Base-by-base conservation (phyloP, 2,888 invertebrate species). In the Furcula furcula region DNA sequence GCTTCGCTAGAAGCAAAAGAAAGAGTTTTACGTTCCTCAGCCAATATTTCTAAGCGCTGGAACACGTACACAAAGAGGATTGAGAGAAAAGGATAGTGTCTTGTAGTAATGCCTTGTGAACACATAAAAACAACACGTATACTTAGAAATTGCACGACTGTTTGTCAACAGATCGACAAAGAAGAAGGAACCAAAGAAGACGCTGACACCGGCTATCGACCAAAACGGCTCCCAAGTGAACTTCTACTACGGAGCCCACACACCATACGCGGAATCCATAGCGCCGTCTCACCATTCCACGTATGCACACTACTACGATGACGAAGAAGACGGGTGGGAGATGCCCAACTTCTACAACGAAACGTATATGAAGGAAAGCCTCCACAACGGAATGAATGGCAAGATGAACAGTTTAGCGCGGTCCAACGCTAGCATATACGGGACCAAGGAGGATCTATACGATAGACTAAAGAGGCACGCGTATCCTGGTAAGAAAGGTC, bases 271-370 rank as follows among this genome's bases (percentile, higher is more conserved):
- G 29, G 97, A 97, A 76, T 97, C 96, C 34, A 97, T 97, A 57
- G 97, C 97, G 0, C 97, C 97, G 1, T 97, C 97, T 4, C 97
- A 97, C 79, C 97, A 97, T 71, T 97, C 97, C 29, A 97, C 97
- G 0, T 97, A 97, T 77, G 97, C 97, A 2, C 97, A 97, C 75
- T 97, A 97, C 76, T 97, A 97, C 61, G 97, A 97, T 70, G 97
- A 97, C 59, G 97, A 97, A 71, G 97, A 97, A 79, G 97, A 97
- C 63, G 97, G 97, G 28, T 97, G 97, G 97, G 97, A 97, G 75
- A 97, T 97, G 97, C 97, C 97, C 0, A 97, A 97, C 81, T 97
- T 97, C 81, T 97, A 97, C 85, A 97, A 97, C 76, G 97, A 97
- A 83, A 97, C 97, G 1, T 97, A 97, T 71, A 97, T 97, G 97